A percentile compares a stretch with the other conserved stretches of the same genome.
Evolutionary conservation across 64 coral and sea anemone genomes (phyloP).

Genomic region (Montipora efflorescens): DNA sequence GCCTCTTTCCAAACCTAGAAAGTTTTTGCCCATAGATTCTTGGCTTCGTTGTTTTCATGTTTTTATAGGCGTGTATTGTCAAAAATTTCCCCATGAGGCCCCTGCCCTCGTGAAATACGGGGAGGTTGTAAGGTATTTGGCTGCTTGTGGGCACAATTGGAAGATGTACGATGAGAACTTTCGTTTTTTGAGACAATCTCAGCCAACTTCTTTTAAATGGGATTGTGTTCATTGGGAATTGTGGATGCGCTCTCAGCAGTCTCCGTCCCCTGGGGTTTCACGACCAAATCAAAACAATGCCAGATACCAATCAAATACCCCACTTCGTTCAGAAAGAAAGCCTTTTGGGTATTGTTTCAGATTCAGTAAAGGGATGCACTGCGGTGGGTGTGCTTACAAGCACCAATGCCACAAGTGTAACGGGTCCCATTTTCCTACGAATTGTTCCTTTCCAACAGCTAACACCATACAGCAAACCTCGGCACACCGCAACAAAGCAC

Average conservation of each 20-base stretch:
- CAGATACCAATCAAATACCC: background rate
- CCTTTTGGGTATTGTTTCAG: slow-evolving; percentile 4
- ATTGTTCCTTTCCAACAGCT: slow-evolving; percentile 10
- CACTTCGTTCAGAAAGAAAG: background rate
- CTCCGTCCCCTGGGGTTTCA: background rate
- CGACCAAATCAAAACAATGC: background rate
- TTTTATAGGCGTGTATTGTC: slow-evolving; percentile 41
- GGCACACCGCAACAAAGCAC: too few relatives aligned
- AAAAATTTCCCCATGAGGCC: slow-evolving; percentile 25
- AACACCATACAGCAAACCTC: background rate
- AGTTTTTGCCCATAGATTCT: background rate
- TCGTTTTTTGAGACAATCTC: too few relatives aligned
- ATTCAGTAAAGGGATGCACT: background rate
- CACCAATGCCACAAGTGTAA: slow-evolving; percentile 1
- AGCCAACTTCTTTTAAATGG: background rate
- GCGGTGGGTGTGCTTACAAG: background rate
- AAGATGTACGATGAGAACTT: too few relatives aligned
- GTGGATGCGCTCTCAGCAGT: slow-evolving; percentile 20
- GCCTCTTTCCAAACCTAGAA: slow-evolving; percentile 3
- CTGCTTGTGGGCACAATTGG: background rate
- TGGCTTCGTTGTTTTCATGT: slow-evolving; percentile 26
- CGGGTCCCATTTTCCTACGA: background rate
- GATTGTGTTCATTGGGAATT: slow-evolving; percentile 11
- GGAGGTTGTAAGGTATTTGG: slow-evolving; percentile 32
- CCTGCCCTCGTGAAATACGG: slow-evolving; percentile 57